Evolutionary conservation across 2,888 invertebrate genomes (phyloP), one percentile per base, ranked within the genome.

Genomic region (Sisyra nigra): DNA sequence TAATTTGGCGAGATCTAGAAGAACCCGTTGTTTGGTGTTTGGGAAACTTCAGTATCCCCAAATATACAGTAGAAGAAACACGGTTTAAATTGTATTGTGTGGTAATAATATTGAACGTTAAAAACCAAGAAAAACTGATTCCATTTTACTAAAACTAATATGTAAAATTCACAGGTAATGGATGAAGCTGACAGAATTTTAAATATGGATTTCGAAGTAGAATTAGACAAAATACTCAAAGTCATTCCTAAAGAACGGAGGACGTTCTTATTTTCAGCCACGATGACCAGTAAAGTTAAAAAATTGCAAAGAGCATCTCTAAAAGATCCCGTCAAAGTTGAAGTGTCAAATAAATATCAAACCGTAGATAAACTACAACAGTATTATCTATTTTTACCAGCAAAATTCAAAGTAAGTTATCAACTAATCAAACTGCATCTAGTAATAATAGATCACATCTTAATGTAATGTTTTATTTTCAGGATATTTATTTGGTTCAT

Each of bases 151-250:
- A n/a, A n/a, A n/a, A n/a, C n/a, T n/a, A n/a, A n/a, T n/a, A n/a
- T n/a, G n/a, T n/a, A n/a, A n/a, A n/a, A n/a, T 48, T 48, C 48
- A 24, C 51, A 84, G 76, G 86, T 97, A 0, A 93, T 98, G 93
- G 98, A 98, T 54, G 98, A 98, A 74, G 98, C 98, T 0, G 98
- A 98, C 64, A 74, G 97, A 50, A 98, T 98, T 51, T 69, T 99
- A 3, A 97, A 97, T 60, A 92, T 96, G 93, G 98, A 98, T 59
- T 99, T 99, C 58, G 97, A 97, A 66, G 81, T 85, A 9, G 98
- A 98, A 67, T 81, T 96, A 0, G 92, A 96, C 61, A 96, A 96
- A 66, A 96, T 98, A 44, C 64, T 98, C 2, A 81, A 82, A 55
- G 85, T 80, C 1, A 81, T 98, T 44, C 97, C 98, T 0, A 73